phyloP scores from a whole-genome alignment of 2,113 vertebrate species.

The Sinocyclocheilus anshuiensis region DNA sequence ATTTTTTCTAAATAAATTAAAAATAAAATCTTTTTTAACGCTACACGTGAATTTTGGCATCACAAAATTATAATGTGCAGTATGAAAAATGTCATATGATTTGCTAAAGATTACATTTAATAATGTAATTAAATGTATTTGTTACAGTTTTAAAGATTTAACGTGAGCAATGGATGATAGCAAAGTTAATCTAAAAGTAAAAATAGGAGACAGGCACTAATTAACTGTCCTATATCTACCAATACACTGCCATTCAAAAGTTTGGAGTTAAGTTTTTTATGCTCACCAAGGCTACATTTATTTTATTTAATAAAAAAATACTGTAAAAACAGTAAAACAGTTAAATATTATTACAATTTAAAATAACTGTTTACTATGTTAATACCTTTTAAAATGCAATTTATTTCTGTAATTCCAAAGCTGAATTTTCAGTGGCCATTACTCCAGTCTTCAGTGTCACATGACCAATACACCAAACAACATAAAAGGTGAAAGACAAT shows the following conservation, averaged over 20 bases:
- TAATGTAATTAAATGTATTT: too few species aligned
- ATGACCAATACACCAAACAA: neutral
- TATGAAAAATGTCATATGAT: neutral
- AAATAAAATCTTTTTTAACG: too few species aligned
- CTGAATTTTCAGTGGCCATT: neutral
- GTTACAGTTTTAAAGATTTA: too few species aligned
- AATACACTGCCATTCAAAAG: neutral
- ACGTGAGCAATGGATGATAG: too few species aligned
- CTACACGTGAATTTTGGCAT: too few species aligned
- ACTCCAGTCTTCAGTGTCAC: neutral
- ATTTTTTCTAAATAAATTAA: too few species aligned
- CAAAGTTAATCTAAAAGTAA: too few species aligned
- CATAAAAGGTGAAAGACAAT: neutral
- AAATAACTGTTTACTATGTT: neutral
- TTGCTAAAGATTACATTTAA: too few species aligned
- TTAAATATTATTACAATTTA: neutral
- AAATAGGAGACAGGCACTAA: neutral
- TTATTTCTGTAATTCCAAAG: neutral
- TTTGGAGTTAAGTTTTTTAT: neutral
- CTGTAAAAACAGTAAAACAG: neutral
- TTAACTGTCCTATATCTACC: neutral
- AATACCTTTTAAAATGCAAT: neutral
- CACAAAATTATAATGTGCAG: neutral
- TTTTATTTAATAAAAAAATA: neutral
- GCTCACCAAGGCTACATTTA: neutral